A percentile compares a stretch with the other conserved stretches of the same genome.
Conservation (phyloP, 2,888 invertebrate species). For the Acrobasis repandana region DNA sequence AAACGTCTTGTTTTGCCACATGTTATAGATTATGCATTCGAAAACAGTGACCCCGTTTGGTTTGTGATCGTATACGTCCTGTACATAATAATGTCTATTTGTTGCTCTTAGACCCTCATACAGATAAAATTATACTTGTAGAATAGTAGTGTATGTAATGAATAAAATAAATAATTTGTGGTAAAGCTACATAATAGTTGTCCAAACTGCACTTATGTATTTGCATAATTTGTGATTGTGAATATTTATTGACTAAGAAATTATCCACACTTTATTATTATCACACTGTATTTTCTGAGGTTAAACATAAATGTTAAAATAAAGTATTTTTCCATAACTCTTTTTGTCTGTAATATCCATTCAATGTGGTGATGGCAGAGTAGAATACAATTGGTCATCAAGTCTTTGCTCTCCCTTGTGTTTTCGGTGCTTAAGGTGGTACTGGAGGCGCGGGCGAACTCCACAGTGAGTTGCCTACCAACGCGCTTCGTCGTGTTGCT, state of each 20-base stretch:
- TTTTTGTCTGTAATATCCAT: too few species aligned
- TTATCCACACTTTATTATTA: not conserved
- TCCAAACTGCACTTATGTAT: not conserved
- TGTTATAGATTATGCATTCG: slow-evolving; percentile 37
- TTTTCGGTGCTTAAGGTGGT: too few species aligned
- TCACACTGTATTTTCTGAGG: not conserved
- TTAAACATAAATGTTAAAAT: not conserved
- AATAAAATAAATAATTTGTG: too few species aligned
- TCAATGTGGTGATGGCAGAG: too few species aligned
- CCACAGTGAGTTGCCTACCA: too few species aligned
- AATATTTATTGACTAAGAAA: not conserved
- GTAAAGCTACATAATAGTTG: too few species aligned
- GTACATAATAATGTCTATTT: slow-evolving; percentile 1
- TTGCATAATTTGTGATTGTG: not conserved
- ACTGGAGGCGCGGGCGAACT: too few species aligned
- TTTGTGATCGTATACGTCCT: slow-evolving; percentile 28
- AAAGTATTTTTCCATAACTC: too few species aligned
- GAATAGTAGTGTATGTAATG: too few species aligned
- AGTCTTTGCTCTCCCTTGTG: too few species aligned
- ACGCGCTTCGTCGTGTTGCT: too few species aligned
- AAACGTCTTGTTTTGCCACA: slow-evolving; percentile 25
- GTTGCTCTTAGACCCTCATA: not conserved
- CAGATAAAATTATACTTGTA: not conserved
- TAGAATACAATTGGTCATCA: too few species aligned
- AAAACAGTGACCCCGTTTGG: slow-evolving; percentile 57